These are phyloP conservation scores for Scyliorhinus canicula DNA, from an alignment of 2,797 vertebrate genomes.

Conservation along the genomic window DNA sequence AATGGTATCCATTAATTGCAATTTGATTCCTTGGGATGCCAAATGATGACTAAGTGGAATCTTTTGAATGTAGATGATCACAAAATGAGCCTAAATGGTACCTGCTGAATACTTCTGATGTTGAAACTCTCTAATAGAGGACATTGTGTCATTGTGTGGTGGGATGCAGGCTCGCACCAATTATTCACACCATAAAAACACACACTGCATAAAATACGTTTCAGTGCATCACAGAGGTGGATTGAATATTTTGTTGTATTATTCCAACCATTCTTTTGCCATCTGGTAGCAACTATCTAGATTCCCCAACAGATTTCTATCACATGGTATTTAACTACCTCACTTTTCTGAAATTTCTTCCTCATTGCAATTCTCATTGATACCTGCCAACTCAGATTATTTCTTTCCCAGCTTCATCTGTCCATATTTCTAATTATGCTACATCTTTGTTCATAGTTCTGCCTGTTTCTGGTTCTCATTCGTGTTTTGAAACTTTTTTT, in stretches of 20 bases:
- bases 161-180: background rate
- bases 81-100: background rate
- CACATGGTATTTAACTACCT: conserved; percentile 1
- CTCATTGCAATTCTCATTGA: background rate
- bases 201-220: background rate
- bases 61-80: background rate
- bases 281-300: conserved; percentile 22
- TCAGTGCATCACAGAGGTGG: background rate
- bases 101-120: background rate
- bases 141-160: background rate
- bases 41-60: background rate
- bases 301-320: background rate
- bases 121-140: background rate
- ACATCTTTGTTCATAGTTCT: background rate
- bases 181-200: background rate
- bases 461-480: background rate
- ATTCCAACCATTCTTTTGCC: conserved; percentile 14
- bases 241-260: background rate
- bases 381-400: conserved; percentile 7
- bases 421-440: background rate
- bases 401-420: background rate
- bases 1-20: background rate
- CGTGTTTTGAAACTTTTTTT: background rate
- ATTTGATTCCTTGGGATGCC: background rate
- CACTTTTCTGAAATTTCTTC: conserved; percentile 22